Conservation (phyloP, 2,888 invertebrate genomes). For the Stegophylla sp. region DNA sequence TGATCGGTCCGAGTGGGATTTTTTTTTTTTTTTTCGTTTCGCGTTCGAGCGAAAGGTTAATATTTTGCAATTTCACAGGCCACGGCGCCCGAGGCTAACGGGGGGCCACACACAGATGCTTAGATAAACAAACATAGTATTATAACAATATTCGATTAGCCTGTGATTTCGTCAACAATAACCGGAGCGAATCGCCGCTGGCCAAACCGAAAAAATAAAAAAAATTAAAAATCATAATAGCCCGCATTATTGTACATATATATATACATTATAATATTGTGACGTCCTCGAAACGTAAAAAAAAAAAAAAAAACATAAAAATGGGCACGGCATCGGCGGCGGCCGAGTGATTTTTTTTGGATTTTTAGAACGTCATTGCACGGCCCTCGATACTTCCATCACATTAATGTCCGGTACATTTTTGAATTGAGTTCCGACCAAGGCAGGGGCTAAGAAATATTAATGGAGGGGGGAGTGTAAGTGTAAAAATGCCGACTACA, state of each 20-base stretch:
- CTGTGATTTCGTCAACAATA: conserved; percentile 58
- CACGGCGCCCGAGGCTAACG: conserved; percentile 52
- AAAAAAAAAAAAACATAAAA: neutral
- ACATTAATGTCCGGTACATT: no score
- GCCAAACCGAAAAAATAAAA: neutral
- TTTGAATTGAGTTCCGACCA: no score
- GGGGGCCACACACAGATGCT: conserved; percentile 53
- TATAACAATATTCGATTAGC: conserved; percentile 51
- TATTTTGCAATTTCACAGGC: conserved; percentile 57
- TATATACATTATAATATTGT: neutral
- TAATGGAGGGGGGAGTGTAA: no score
- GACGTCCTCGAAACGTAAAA: conserved; percentile 33
- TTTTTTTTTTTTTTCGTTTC: neutral
- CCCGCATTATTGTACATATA: neutral
- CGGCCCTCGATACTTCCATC: no score
- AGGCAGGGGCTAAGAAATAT: no score
- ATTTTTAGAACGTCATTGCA: neutral
- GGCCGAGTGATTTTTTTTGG: conserved; percentile 3
- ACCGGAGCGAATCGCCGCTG: conserved; percentile 56
- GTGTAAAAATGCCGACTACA: no score
- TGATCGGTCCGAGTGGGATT: neutral
- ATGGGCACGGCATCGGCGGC: neutral
- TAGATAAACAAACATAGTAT: conserved; percentile 53
- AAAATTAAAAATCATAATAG: no score
- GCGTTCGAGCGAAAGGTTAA: conserved; percentile 53